Evolutionary conservation across 2,113 vertebrate species (phyloP).

Genomic region (Heteronetta atricapilla): DNA sequence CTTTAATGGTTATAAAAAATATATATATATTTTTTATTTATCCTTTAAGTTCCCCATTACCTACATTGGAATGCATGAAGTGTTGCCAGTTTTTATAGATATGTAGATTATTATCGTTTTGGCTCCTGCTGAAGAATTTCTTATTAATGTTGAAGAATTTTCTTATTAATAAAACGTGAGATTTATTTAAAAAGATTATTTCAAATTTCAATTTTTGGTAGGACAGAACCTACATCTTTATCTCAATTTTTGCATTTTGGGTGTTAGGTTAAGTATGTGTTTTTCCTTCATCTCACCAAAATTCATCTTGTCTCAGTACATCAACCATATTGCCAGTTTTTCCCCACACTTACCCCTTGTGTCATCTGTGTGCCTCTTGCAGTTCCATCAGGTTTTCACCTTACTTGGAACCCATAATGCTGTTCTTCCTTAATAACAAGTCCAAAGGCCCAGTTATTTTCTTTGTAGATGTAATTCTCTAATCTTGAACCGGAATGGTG

Average conservation of each 20-base stretch:
- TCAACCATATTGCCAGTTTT: not conserved
- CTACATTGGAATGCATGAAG: not conserved
- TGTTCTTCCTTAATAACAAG: not conserved
- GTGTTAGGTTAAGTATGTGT: too few relatives aligned
- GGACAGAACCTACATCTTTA: not conserved
- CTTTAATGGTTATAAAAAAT: not conserved
- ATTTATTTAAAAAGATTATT: not conserved
- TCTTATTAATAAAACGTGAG: not conserved
- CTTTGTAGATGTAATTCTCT: not conserved
- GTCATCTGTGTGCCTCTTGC: not conserved
- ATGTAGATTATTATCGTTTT: not conserved
- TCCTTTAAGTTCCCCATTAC: not conserved
- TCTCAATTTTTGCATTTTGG: accelerated
- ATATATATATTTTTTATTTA: not conserved
- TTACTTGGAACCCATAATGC: not conserved
- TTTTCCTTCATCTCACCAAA: not conserved
- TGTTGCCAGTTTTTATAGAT: not conserved
- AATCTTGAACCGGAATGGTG: not conserved
- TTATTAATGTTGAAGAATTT: not conserved
- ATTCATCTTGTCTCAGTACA: not conserved
- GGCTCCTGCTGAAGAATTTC: not conserved
- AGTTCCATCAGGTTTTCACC: not conserved
- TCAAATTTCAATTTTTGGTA: not conserved
- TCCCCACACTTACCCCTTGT: not conserved
- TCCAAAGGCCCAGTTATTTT: not conserved